Evolutionary conservation across 2,888 invertebrate species (phyloP).

Genomic region (Latrodectus elegans): DNA sequence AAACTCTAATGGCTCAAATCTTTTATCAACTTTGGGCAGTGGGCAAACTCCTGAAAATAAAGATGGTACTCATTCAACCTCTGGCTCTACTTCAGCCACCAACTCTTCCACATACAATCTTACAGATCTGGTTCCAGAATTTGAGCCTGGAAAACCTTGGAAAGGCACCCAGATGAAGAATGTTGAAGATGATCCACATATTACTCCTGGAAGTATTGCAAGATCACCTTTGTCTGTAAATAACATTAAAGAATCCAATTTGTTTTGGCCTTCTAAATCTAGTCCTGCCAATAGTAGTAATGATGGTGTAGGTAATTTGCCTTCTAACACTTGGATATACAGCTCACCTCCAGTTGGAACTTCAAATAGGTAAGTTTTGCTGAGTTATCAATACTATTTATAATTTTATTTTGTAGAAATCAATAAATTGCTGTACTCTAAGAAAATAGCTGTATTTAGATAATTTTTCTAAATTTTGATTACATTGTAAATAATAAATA

Average conservation of each 20-base stretch:
- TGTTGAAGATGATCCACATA: slow-evolving; percentile 97
- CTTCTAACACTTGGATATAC: slow-evolving; percentile 86
- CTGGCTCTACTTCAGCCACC: slow-evolving; percentile 18
- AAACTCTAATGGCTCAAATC: not conserved
- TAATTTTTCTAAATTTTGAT: too few species aligned
- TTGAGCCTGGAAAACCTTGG: slow-evolving; percentile 99
- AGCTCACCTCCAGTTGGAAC: slow-evolving; percentile 59
- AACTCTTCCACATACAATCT: slow-evolving; percentile 78
- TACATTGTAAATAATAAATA: too few species aligned
- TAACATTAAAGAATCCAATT: slow-evolving; percentile 85
- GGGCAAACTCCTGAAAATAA: slow-evolving; percentile 30
- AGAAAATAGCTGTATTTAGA: too few species aligned
- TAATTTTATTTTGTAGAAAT: too few species aligned
- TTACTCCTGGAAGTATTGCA: slow-evolving; percentile 90
- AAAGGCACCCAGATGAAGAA: slow-evolving; percentile 89
- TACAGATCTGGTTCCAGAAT: slow-evolving; percentile 94
- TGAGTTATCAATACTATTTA: too few species aligned
- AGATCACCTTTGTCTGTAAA: slow-evolving; percentile 81
- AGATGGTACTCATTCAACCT: slow-evolving; percentile 21
- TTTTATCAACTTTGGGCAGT: slow-evolving; percentile 1
- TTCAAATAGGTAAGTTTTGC: slow-evolving; percentile 39
- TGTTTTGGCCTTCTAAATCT: slow-evolving; percentile 82
- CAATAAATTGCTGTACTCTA: too few species aligned
- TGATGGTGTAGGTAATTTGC: slow-evolving; percentile 78
- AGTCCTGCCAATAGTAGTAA: slow-evolving; percentile 76